phyloP scores from a whole-genome alignment of 2,888 invertebrate species.

The Phalangium opilio region DNA sequence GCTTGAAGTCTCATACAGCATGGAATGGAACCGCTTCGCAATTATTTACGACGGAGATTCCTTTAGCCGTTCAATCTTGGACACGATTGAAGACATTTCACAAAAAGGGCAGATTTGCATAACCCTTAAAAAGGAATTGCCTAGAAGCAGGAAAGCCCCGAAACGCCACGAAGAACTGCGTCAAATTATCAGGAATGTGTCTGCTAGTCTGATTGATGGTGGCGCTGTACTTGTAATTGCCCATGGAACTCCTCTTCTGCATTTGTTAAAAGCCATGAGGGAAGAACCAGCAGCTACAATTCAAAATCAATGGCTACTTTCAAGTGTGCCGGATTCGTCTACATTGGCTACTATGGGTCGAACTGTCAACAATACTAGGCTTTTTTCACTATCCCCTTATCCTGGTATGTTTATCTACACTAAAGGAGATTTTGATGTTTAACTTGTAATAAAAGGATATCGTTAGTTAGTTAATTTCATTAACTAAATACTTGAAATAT shows the following conservation, averaged over 20 bases:
- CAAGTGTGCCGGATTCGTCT: slow-evolving; percentile 10
- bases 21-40: slow-evolving; percentile 1
- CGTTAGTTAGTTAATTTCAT: no score
- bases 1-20: not conserved
- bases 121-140: not conserved
- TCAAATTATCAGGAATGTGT: not conserved
- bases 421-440: no score
- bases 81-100: not conserved
- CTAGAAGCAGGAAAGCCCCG: not conserved
- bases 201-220: not conserved
- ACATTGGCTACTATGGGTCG: slow-evolving; percentile 1
- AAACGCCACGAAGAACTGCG: not conserved
- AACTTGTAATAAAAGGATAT: no score
- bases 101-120: not conserved
- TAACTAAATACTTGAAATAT: no score
- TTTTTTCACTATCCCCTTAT: slow-evolving; percentile 14
- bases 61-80: not conserved
- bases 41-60: not conserved
- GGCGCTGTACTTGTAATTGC: not conserved
- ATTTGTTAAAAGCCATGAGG: slow-evolving; percentile 7
- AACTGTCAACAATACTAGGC: not conserved
- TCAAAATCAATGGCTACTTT: slow-evolving; percentile 15
- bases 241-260: not conserved
- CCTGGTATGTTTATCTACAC: slow-evolving; percentile 6
- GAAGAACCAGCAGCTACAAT: slow-evolving; percentile 8